These are phyloP conservation scores for Platalea minor DNA, from an alignment of 2,797 vertebrate species.

Conservation along the genomic window DNA sequence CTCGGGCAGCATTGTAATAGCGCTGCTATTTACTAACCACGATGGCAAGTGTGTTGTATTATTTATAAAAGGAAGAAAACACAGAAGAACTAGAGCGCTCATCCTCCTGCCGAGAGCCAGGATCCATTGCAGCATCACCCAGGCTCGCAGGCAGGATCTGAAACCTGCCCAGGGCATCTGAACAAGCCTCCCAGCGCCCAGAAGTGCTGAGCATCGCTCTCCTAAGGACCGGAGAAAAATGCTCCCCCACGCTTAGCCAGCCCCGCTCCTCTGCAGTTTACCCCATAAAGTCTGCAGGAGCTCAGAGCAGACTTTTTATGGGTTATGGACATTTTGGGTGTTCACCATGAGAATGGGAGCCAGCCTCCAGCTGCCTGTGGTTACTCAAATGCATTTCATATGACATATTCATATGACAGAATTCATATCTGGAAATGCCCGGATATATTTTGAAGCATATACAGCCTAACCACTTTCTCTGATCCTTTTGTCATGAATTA, in stretches of 20 bases:
- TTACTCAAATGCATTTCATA: background rate
- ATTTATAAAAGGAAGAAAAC: background rate
- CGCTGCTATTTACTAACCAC: background rate
- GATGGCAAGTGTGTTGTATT: accelerated
- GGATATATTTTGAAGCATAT: background rate
- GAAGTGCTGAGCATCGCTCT: background rate
- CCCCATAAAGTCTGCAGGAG: background rate
- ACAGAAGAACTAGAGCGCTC: accelerated
- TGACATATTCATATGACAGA: accelerated
- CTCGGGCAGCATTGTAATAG: background rate
- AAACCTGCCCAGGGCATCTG: background rate
- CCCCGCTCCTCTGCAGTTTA: background rate
- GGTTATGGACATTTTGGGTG: background rate
- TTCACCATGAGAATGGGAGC: background rate
- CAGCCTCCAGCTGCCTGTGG: background rate
- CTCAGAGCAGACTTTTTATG: background rate
- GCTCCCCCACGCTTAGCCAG: accelerated
- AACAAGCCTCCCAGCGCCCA: background rate
- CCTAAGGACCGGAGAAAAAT: background rate
- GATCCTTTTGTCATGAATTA: background rate
- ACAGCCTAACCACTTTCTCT: background rate
- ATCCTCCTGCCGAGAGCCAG: background rate
- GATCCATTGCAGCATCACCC: accelerated
- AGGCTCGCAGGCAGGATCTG: background rate
- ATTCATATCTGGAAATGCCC: background rate